These are phyloP conservation scores for Serinus canaria DNA, from an alignment of 2,113 vertebrate species.

Conservation along the genomic window DNA sequence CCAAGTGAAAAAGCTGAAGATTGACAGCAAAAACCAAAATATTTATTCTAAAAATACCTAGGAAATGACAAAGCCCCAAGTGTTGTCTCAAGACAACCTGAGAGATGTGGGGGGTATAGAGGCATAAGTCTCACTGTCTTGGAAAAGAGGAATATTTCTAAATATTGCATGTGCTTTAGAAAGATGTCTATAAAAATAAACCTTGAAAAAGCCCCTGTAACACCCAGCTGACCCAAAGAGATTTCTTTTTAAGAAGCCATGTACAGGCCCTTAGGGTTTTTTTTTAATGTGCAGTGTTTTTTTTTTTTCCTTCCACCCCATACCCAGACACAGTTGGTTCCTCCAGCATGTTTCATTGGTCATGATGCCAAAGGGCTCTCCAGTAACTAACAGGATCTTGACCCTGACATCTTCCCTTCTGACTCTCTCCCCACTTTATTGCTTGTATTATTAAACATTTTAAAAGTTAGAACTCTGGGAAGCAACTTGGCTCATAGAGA, in stretches of 20 bases:
- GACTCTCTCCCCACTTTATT: background rate
- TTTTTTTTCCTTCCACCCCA: background rate
- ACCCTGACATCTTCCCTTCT: background rate
- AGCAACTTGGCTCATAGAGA: background rate
- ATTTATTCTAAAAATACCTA: constrained; percentile 56
- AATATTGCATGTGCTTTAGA: background rate
- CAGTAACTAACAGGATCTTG: background rate
- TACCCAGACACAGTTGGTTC: background rate
- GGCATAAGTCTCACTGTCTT: background rate
- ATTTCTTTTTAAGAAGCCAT: background rate
- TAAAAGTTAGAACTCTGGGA: background rate
- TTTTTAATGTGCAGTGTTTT: background rate
- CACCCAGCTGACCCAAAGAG: background rate
- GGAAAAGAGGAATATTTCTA: background rate
- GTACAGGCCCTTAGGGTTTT: accelerated
- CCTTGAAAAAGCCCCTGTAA: background rate
- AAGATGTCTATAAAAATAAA: constrained; percentile 36
- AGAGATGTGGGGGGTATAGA: constrained; percentile 29
- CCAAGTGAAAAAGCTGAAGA: constrained; percentile 52
- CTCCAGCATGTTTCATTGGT: background rate
- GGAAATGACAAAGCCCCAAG: constrained; percentile 51
- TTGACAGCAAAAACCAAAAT: constrained; percentile 52
- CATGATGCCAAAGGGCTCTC: background rate
- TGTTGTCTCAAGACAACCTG: constrained; percentile 61
- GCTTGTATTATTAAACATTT: background rate